Conservation (phyloP, 2,113 vertebrate genomes). For the Dromiciops gliroides region DNA sequence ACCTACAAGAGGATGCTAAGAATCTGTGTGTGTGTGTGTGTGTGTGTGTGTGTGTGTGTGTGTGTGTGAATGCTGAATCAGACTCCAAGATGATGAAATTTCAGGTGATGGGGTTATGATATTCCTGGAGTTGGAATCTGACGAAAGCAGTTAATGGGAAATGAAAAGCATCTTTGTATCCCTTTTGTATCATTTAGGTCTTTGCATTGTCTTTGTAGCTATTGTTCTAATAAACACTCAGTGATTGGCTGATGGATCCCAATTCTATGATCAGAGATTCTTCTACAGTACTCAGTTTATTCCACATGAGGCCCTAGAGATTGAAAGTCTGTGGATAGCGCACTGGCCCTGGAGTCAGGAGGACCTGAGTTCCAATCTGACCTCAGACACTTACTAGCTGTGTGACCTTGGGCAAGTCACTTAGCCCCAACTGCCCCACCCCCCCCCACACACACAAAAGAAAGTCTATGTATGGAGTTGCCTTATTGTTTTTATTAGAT, state of each 20-base stretch:
- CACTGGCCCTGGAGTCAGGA: too few species aligned
- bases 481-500: not conserved
- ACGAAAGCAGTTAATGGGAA: not conserved
- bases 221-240: not conserved
- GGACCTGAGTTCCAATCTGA: too few species aligned
- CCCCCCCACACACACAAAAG: too few species aligned
- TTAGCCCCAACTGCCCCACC: too few species aligned
- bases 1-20: not conserved
- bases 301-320: not conserved
- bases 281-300: not conserved
- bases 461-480: too few species aligned
- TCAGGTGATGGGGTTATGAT: not conserved
- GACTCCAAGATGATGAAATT: not conserved
- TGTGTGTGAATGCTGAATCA: not conserved
- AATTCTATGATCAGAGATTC: not conserved
- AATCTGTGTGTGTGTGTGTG: too few species aligned
- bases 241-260: not conserved
- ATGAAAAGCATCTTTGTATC: not conserved
- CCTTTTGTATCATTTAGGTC: not conserved
- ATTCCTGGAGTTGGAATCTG: not conserved
- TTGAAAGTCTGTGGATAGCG: too few species aligned
- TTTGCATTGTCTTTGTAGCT: not conserved
- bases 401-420: too few species aligned
- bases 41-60: too few species aligned
- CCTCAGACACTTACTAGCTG: too few species aligned